Conservation (phyloP, 2,888 invertebrate genomes). For the Noctua fimbriata region DNA sequence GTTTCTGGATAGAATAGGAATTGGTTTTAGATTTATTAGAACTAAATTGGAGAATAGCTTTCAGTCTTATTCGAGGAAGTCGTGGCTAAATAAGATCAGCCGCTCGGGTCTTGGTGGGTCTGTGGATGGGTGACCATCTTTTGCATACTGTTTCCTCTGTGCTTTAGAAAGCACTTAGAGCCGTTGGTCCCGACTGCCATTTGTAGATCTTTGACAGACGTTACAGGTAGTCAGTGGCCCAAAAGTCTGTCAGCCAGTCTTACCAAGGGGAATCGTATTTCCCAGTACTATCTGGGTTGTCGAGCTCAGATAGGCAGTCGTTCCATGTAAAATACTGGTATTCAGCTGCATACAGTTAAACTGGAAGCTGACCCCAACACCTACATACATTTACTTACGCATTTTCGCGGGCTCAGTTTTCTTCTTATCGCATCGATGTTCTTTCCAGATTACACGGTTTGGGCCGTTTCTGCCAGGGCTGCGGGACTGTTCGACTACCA, state of each 20-base stretch:
- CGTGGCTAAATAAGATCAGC: background rate
- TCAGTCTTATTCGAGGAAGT: background rate
- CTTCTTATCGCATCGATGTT: no score
- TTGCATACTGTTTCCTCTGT: background rate
- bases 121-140: background rate
- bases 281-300: no score
- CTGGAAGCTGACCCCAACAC: background rate
- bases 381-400: no score
- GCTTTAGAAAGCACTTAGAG: background rate
- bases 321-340: no score
- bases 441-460: no score
- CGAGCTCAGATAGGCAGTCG: no score
- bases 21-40: background rate
- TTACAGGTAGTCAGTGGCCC: background rate
- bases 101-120: background rate
- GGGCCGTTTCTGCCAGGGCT: no score
- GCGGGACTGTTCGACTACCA: no score
- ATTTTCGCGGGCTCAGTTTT: no score
- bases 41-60: background rate
- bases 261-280: no score
- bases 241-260: no score
- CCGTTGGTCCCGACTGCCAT: background rate
- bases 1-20: background rate
- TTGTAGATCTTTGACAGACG: no score
- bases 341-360: background rate